Evolutionary conservation across 2,113 vertebrate species (phyloP), one percentile per base, ranked within the genome.

Genomic region (Heterocephalus glaber): DNA sequence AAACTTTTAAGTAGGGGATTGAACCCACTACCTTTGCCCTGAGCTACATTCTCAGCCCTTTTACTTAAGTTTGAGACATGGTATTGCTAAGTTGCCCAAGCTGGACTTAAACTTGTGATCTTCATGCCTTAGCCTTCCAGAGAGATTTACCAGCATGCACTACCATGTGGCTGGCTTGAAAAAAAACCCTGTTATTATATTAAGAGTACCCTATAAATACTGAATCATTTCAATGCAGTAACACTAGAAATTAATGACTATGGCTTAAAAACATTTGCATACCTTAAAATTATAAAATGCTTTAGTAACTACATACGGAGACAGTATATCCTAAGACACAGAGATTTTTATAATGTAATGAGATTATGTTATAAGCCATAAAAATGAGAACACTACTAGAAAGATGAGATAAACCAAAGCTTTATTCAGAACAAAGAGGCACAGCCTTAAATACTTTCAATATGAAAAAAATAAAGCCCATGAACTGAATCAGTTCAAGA

Each of bases 281-380:
- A 85, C 89, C 86, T 93, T 80, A 89, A 92, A 94, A 93, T 91
- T 96, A 91, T 33, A 84, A 95, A 95, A 91, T 0, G 54, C 35
- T 30, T 92, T 79, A 65, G 22, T 85, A 92, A 95, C 82, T 94
- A 85, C 24, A 95, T 49, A 89, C 49, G 60, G 70, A 95, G 74
- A 95, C 63, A 89, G 49, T 79, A 79, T 35, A 20, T 54, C 47
- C 49, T 35, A 30, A 79, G 30, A 54, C 80, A 82, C 58, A 86
- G 38, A 24, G 28, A 76, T 70, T 95, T 92, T 86, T 94, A 89
- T 88, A 95, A 92, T 28, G 66, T 74, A 91, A 96, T 96, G 86
- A 81, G 74, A 96, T 93, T 90, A 82, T 89, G 93, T 96, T 76
- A 96, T 89, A 96, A 98, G 88, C 79, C 68, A 89, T 87, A 96